Conservation (phyloP, 2,113 vertebrate species). For the Cinclus mexicanus region DNA sequence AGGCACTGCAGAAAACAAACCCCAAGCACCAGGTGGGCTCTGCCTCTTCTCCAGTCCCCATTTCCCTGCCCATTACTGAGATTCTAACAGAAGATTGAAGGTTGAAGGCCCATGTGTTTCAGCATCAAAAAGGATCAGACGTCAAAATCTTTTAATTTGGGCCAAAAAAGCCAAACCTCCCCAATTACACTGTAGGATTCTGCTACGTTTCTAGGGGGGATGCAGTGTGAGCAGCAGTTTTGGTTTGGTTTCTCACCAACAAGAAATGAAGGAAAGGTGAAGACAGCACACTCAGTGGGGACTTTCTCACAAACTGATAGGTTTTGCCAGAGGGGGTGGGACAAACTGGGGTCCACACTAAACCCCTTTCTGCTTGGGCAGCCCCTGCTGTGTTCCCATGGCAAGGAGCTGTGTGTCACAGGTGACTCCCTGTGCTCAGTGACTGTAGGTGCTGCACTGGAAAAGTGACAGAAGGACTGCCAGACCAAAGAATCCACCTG, state of each 20-base stretch:
- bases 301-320: too few relatives aligned
- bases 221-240: background rate
- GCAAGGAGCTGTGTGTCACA: background rate
- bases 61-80: background rate
- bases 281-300: background rate
- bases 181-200: background rate
- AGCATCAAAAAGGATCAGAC: background rate
- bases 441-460: background rate
- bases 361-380: background rate
- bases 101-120: background rate
- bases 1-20: background rate
- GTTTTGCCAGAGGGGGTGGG: background rate
- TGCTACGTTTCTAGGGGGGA: rapidly evolving
- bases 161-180: background rate
- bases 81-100: background rate
- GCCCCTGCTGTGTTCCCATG: rapidly evolving
- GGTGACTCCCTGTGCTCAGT: background rate
- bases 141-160: background rate
- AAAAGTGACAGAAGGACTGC: background rate
- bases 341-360: background rate
- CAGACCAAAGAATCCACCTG: background rate
- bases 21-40: background rate
- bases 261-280: background rate
- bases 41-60: background rate
- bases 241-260: background rate